Conservation (phyloP, 2,797 vertebrate species). For the Botia almorhae region DNA sequence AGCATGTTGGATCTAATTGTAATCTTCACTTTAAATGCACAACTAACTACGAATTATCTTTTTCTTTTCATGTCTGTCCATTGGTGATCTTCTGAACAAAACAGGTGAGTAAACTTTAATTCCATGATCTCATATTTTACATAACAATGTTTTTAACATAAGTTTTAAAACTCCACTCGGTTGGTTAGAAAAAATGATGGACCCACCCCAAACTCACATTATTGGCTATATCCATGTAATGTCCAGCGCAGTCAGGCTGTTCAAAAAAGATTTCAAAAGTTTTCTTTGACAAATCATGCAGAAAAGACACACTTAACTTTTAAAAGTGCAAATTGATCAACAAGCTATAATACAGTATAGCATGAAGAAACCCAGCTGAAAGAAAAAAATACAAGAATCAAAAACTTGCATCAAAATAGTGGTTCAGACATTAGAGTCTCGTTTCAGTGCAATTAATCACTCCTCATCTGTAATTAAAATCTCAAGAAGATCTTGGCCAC, state of each 20-base stretch:
- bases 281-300: too few relatives aligned
- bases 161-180: too few relatives aligned
- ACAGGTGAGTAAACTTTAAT: constrained; percentile 55
- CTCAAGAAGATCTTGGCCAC: constrained; percentile 28
- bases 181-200: too few relatives aligned
- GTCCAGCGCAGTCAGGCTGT: too few relatives aligned
- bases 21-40: constrained; percentile 2
- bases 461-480: constrained; percentile 50
- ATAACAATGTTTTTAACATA: too few relatives aligned
- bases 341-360: too few relatives aligned
- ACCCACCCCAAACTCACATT: too few relatives aligned
- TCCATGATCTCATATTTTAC: background rate
- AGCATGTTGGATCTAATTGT: background rate
- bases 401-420: background rate
- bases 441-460: constrained; percentile 36
- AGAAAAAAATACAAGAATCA: background rate
- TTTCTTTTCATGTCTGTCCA: constrained; percentile 38
- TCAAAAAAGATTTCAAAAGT: too few relatives aligned
- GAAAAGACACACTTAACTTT: too few relatives aligned
- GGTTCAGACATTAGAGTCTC: background rate
- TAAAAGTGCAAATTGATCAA: too few relatives aligned
- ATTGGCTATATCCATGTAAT: too few relatives aligned
- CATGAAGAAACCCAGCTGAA: background rate
- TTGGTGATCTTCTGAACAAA: constrained; percentile 27
- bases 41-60: constrained; percentile 29